A percentile compares a stretch with the other conserved stretches of the same genome.
Evolutionary conservation across 2,797 vertebrate genomes (phyloP).

Genomic region (Sebastes taczanowskii): DNA sequence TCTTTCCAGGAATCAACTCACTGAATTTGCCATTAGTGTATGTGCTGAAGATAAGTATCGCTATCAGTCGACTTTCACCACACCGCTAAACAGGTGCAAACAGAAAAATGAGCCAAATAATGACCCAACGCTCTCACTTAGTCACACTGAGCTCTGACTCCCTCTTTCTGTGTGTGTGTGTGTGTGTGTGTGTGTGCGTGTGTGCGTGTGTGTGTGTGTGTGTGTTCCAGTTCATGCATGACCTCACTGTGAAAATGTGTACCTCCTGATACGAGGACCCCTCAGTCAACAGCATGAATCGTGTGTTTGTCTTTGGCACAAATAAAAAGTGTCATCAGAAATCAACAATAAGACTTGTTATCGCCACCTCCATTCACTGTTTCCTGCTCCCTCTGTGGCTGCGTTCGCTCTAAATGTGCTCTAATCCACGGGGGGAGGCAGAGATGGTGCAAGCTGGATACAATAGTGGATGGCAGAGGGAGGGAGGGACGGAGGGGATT

Average conservation of each 20-base stretch:
- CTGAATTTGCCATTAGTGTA: not conserved
- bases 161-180: slow-evolving; percentile 3
- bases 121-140: slow-evolving; percentile 35
- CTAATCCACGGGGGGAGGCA: slow-evolving; percentile 13
- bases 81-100: slow-evolving; percentile 64
- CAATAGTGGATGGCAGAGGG: slow-evolving; percentile 17
- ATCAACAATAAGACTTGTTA: slow-evolving; percentile 56
- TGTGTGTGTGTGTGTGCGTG: slow-evolving; percentile 16
- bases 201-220: slow-evolving; percentile 11
- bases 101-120: slow-evolving; percentile 39
- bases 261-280: slow-evolving; percentile 64
- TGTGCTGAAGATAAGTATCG: slow-evolving; percentile 17
- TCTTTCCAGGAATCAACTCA: not conserved
- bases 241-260: slow-evolving; percentile 75
- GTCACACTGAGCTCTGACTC: slow-evolving; percentile 37
- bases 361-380: slow-evolving; percentile 50
- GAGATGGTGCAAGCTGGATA: slow-evolving; percentile 45
- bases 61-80: slow-evolving; percentile 14
- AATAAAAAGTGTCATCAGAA: slow-evolving; percentile 74
- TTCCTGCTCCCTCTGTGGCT: slow-evolving; percentile 15
- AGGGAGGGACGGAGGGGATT: slow-evolving; percentile 15
- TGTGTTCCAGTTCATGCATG: slow-evolving; percentile 64
- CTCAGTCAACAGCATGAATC: slow-evolving; percentile 69
- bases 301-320: slow-evolving; percentile 70
- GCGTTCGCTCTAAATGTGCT: slow-evolving; percentile 38